Percentiles rank a stretch among this genome's conserved stretches.
Evolutionary conservation across 2,797 vertebrate species (phyloP).

Genomic region (Geotrypetes seraphini): DNA sequence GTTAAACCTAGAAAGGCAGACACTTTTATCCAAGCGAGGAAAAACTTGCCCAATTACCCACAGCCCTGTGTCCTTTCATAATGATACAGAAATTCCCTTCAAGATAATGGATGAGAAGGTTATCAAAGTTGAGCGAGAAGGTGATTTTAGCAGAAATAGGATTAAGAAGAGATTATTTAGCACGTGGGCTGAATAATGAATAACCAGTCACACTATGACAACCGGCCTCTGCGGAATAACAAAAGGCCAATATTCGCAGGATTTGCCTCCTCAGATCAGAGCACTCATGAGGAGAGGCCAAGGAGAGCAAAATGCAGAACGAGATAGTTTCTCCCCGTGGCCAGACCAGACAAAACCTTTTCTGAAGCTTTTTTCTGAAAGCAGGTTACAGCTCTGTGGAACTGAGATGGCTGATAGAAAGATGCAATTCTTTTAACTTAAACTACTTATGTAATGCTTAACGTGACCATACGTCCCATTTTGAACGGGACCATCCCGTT

Average conservation of each 20-base stretch:
- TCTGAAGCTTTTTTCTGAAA: too few relatives aligned
- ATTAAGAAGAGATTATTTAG: constrained; percentile 42
- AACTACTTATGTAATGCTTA: too few relatives aligned
- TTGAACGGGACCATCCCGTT: too few relatives aligned
- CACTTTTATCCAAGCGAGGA: constrained; percentile 33
- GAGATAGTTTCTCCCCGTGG: too few relatives aligned
- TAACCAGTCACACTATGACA: constrained; percentile 14
- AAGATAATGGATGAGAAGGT: constrained; percentile 47
- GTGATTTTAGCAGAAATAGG: constrained; percentile 35
- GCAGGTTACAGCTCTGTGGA: too few relatives aligned
- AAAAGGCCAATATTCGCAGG: not conserved
- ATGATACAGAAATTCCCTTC: constrained; percentile 35
- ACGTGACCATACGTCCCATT: too few relatives aligned
- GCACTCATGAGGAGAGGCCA: not conserved
- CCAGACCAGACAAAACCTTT: too few relatives aligned
- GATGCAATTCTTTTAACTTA: too few relatives aligned
- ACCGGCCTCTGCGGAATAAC: not conserved
- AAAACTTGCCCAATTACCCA: constrained; percentile 39
- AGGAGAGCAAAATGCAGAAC: not conserved
- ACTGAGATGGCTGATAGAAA: too few relatives aligned
- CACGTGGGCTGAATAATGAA: constrained; percentile 26
- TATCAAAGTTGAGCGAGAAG: constrained; percentile 39
- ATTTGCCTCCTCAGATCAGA: fast-evolving
- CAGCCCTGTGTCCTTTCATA: constrained; percentile 43
- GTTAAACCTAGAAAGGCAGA: constrained; percentile 39